phyloP scores from a whole-genome alignment of 2,113 vertebrate genomes.

The Lagenorhynchus albirostris region DNA sequence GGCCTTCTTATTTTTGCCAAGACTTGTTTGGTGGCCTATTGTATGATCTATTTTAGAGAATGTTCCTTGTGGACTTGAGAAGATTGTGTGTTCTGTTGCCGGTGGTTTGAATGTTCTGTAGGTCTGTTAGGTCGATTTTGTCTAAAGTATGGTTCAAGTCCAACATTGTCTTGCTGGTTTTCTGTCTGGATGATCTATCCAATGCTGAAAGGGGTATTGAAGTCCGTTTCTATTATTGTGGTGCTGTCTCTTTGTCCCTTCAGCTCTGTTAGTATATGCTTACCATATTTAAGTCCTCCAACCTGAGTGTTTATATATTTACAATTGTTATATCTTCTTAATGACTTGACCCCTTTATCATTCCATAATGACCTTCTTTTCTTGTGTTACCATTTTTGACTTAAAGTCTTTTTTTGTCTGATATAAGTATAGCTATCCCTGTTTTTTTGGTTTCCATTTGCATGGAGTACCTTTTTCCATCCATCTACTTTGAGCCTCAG shows the following conservation, averaged over 20 bases:
- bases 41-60: not conserved
- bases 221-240: not conserved
- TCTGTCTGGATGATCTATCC: not conserved
- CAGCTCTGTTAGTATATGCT: not conserved
- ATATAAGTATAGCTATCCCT: not conserved
- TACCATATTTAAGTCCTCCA: not conserved
- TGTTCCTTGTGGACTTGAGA: not conserved
- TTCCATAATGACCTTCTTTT: not conserved
- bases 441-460: not conserved
- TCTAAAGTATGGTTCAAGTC: not conserved
- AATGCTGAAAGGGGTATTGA: not conserved
- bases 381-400: not conserved
- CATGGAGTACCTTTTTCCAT: not conserved
- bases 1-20: not conserved
- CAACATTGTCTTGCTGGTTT: not conserved
- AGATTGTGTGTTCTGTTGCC: not conserved
- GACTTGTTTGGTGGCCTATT: not conserved
- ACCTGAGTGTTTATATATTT: not conserved
- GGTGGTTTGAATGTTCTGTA: not conserved
- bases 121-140: not conserved
- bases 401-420: not conserved
- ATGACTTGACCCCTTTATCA: not conserved
- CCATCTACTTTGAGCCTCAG: not conserved
- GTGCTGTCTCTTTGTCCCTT: not conserved
- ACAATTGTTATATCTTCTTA: not conserved